Evolutionary conservation across 2,797 vertebrate species (phyloP), one percentile per base, ranked within the genome.

Genomic region (Alectoris magna): DNA sequence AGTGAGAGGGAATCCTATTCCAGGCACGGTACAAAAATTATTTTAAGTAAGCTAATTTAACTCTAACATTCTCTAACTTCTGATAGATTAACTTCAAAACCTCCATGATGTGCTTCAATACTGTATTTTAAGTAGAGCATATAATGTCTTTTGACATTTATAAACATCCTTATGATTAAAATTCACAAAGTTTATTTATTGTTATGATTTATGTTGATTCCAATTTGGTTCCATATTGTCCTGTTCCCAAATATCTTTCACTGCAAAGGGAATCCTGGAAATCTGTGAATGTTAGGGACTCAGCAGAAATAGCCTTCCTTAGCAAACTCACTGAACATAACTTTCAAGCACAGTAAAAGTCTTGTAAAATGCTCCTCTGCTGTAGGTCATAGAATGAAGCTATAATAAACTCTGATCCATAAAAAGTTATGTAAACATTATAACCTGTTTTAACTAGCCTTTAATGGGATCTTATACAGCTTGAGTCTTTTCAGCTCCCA

Each of bases 391-490:
- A 92, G 97, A 97, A 94, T 91, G 85, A 89, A 96, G 92, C 95
- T 87, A 92, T 95, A 98, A 97, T 97, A 98, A 98, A 98, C 96
- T 96, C 95, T 97, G 97, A 98, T 97, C 97, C 97, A 97, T 98
- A 97, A 97, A 98, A 97, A 97, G 95, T 96, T 96, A 97, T 97
- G 97, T 97, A 98, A 98, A 98, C 97, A 98, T 97, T 97, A 97
- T 97, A 98, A 98, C 95, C 96, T 96, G 94, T 78, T 98, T 98
- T 98, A 97, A 98, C 97, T 97, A 97, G 97, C 90, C 91, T 89
- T 97, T 97, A 97, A 95, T 96, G 94, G 97, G 97, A 97, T 97
- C 97, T 97, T 94, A 94, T 90, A 83, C 88, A 92, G 90, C 82
- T 97, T 96, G 94, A 90, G 91, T 94, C 86, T 95, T 96, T 94